These are phyloP conservation scores for Coleophora deauratella DNA, from an alignment of 2,888 invertebrate genomes.

Conservation along the genomic window DNA sequence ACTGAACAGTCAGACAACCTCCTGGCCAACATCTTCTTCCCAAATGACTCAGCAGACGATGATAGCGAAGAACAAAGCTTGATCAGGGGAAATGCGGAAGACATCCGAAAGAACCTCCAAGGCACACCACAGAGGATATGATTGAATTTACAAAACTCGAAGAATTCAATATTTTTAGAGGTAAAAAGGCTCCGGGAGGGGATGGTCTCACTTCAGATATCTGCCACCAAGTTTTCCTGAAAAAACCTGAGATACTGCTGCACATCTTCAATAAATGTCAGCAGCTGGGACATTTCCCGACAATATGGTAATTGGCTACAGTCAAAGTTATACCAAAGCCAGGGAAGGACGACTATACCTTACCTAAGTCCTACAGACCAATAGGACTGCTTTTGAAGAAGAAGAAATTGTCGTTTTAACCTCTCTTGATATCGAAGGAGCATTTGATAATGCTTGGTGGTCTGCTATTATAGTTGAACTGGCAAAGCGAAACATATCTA, in stretches of 20 bases:
- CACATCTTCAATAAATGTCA: conserved; percentile 16
- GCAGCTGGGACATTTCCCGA: conserved; percentile 11
- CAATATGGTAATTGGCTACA: conserved; percentile 14
- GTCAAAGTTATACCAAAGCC: conserved; percentile 16
- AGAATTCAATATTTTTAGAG: conserved; percentile 8
- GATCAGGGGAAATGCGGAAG: no score
- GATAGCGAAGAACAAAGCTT: conserved; percentile 5
- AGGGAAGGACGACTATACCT: conserved; percentile 14
- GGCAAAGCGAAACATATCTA: not conserved
- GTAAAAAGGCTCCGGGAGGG: conserved; percentile 18
- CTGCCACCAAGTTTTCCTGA: conserved; percentile 10
- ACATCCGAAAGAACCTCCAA: conserved; percentile 12
- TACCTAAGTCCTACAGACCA: conserved; percentile 16
- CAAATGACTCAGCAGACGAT: conserved; percentile 2
- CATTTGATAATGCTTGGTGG: no score
- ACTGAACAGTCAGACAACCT: conserved; percentile 2
- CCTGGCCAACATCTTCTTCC: conserved; percentile 8
- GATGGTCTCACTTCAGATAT: conserved; percentile 22
- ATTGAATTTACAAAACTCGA: conserved; percentile 12
- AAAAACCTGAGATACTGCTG: conserved; percentile 9
- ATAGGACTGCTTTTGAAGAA: conserved; percentile 14
- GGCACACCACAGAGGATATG: conserved; percentile 4
- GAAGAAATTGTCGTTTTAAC: not conserved
- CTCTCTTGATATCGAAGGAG: not conserved
- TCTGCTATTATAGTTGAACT: not conserved